A percentile compares a stretch with the other conserved stretches of the same genome.
These are phyloP conservation scores for Gryon sp. DNA, from an alignment of 1,140 invertebrate species.

Conservation along the genomic window DNA sequence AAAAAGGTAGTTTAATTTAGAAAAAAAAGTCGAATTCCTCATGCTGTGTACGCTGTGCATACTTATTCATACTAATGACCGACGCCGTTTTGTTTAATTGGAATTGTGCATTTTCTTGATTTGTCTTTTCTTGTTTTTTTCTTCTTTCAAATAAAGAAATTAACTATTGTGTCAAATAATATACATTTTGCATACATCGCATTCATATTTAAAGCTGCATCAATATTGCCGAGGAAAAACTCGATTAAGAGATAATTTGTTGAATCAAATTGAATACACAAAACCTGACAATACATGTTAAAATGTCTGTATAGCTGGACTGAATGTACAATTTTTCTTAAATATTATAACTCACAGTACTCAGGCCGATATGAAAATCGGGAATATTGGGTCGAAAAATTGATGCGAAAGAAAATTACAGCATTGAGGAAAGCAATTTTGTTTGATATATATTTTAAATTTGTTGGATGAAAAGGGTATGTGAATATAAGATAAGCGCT, in stretches of 20 bases:
- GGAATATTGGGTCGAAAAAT: conserved; percentile 17
- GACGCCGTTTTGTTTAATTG: conserved; percentile 56
- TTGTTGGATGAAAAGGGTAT: conserved; percentile 14
- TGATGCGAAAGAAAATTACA: conserved; percentile 23
- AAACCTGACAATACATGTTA: too few species aligned
- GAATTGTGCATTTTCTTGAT: conserved; percentile 43
- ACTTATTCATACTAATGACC: conserved; percentile 77
- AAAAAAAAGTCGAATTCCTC: conserved; percentile 73
- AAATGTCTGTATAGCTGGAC: too few species aligned
- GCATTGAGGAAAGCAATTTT: conserved; percentile 25
- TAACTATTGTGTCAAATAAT: too few species aligned
- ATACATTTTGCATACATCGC: too few species aligned
- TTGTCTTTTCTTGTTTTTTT: conserved; percentile 12
- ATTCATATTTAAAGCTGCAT: too few species aligned
- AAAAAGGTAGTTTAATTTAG: conserved; percentile 75
- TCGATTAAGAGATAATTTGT: too few species aligned
- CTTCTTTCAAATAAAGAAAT: too few species aligned
- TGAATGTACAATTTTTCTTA: neutral
- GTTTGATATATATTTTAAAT: conserved; percentile 31
- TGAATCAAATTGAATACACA: too few species aligned
- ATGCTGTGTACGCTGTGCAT: conserved; percentile 58
- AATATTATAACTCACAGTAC: conserved; percentile 2
- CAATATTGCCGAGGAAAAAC: too few species aligned
- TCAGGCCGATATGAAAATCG: conserved; percentile 12
- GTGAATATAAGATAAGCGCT: conserved; percentile 23